Evolutionary conservation across 2,113 vertebrate genomes (phyloP).

Genomic region (Hassar affinis): DNA sequence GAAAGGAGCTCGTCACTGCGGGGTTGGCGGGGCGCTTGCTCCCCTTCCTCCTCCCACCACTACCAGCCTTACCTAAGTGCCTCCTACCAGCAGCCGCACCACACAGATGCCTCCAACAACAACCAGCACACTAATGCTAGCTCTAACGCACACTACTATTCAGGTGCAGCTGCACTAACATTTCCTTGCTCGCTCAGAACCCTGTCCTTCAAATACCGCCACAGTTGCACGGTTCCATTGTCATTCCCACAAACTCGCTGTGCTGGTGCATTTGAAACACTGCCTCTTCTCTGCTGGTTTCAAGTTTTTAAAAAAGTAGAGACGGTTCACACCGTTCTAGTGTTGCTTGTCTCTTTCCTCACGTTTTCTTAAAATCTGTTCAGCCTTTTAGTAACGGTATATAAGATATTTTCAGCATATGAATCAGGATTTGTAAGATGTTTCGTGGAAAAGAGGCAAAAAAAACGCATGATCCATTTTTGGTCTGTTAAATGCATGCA

Average conservation of each 20-base stretch:
- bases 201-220: neutral
- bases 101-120: constrained; percentile 77
- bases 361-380: neutral
- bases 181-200: neutral
- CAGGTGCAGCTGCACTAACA: constrained; percentile 80
- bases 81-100: constrained; percentile 82
- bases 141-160: constrained; percentile 78
- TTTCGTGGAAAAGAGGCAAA: constrained; percentile 46
- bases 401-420: neutral
- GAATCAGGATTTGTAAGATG: neutral
- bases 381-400: neutral
- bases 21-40: constrained; percentile 64
- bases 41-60: constrained; percentile 60
- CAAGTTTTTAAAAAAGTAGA: neutral
- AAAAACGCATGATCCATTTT: neutral
- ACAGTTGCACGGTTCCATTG: constrained; percentile 3
- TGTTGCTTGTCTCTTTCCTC: neutral
- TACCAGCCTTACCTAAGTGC: constrained; percentile 77
- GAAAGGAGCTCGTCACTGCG: constrained; percentile 91
- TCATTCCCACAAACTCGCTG: constrained; percentile 22
- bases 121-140: constrained; percentile 75
- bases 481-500: constrained; percentile 37
- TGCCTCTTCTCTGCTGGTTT: constrained; percentile 42
- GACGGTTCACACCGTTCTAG: neutral
- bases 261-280: neutral